Conservation (phyloP, 2,113 vertebrate species). For the Melanocharis versteri region DNA sequence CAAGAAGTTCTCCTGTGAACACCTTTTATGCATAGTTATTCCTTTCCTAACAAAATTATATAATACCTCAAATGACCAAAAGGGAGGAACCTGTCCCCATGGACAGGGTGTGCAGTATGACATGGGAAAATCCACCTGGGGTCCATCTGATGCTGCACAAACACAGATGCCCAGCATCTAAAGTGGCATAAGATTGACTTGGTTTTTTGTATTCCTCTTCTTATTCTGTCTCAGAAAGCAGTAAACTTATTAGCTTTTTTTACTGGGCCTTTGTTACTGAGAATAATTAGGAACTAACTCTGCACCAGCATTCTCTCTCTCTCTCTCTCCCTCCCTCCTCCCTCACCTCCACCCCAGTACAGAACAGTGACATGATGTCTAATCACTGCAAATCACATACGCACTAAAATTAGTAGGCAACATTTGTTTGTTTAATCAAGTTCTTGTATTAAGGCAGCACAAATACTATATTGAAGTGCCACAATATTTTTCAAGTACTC, state of each 20-base stretch:
- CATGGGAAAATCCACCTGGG: accelerated
- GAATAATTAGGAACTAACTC: neutral
- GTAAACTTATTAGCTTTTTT: neutral
- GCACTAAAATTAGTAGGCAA: neutral
- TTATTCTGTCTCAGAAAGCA: neutral
- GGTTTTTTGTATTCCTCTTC: neutral
- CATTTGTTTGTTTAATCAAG: neutral
- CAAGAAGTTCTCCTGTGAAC: neutral
- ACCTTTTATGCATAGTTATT: neutral
- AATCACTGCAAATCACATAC: neutral
- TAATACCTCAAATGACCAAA: neutral
- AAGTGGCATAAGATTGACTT: neutral
- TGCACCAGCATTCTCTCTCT: neutral
- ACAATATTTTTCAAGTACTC: neutral
- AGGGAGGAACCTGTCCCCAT: neutral
- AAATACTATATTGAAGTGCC: neutral
- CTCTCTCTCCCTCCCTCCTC: no score
- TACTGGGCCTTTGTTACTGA: neutral
- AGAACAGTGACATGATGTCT: neutral
- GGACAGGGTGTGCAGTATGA: neutral
- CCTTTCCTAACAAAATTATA: neutral
- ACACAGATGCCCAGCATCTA: neutral
- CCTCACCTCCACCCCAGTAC: accelerated
- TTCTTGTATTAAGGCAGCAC: neutral
- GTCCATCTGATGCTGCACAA: accelerated